Percentiles rank a stretch among this genome's conserved stretches.
These are phyloP conservation scores for Amphiura filiformis DNA, from an alignment of 35 echinoderm and acorn worm species.

Conservation along the genomic window DNA sequence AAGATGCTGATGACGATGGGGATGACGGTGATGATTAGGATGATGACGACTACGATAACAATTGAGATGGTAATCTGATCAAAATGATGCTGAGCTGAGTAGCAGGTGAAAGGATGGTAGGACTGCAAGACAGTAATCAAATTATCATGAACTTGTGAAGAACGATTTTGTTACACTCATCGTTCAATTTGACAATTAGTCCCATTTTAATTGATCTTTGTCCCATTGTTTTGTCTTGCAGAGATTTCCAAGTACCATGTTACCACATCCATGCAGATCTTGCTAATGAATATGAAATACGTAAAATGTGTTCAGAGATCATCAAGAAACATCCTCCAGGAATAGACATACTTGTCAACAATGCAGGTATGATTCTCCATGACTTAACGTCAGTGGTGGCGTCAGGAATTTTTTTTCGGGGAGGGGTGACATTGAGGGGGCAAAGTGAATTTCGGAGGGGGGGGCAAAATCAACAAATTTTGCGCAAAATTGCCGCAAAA, in stretches of 20 bases:
- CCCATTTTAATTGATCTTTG: neutral
- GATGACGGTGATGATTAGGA: neutral
- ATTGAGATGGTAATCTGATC: neutral
- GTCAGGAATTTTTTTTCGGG: too few species aligned
- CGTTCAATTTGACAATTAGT: too few species aligned
- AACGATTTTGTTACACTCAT: too few species aligned
- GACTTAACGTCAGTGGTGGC: too few species aligned
- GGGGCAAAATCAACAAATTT: too few species aligned
- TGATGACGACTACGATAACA: neutral
- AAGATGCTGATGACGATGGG: neutral
- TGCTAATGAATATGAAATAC: neutral
- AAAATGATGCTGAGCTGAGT: neutral
- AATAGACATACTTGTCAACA: constrained; percentile 46
- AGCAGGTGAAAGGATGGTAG: too few species aligned
- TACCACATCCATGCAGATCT: constrained; percentile 11
- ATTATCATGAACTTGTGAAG: too few species aligned
- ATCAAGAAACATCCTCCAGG: constrained; percentile 5
- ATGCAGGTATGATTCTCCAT: constrained; percentile 21
- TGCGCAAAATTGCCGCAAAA: too few species aligned
- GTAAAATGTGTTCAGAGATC: constrained; percentile 2
- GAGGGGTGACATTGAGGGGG: too few species aligned
- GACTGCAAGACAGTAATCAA: too few species aligned
- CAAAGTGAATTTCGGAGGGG: too few species aligned
- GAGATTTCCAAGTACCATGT: constrained; percentile 1
- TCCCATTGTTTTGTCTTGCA: neutral